These are phyloP conservation scores for Cephus cinctus DNA, from an alignment of 1,140 invertebrate species.

Conservation along the genomic window DNA sequence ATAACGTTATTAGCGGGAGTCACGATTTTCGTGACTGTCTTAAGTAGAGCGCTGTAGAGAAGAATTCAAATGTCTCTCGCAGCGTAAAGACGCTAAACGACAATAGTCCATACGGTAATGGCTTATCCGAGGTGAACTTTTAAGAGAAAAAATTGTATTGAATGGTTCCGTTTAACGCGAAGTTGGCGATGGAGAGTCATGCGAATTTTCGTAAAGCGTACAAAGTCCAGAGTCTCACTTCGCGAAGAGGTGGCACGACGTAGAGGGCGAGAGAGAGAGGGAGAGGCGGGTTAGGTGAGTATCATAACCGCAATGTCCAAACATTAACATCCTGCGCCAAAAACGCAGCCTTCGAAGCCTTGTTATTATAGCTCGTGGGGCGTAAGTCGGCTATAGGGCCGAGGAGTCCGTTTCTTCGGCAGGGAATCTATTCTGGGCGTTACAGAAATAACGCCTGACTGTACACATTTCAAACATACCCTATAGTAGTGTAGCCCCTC, in stretches of 20 bases:
- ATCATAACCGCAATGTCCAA: constrained; percentile 16
- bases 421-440: constrained; percentile 46
- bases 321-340: constrained; percentile 10
- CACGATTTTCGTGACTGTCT: constrained; percentile 14
- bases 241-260: too few relatives aligned
- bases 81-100: too few relatives aligned
- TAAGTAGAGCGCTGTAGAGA: too few relatives aligned
- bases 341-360: constrained; percentile 16
- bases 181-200: not conserved
- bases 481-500: constrained; percentile 26
- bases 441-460: constrained; percentile 49
- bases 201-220: not conserved
- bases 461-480: constrained; percentile 36
- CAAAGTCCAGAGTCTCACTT: too few relatives aligned
- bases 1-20: constrained; percentile 24
- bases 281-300: too few relatives aligned
- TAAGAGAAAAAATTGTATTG: not conserved
- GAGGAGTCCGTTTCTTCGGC: constrained; percentile 31
- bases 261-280: too few relatives aligned
- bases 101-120: too few relatives aligned
- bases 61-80: too few relatives aligned
- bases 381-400: constrained; percentile 11
- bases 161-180: not conserved
- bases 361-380: constrained; percentile 17
- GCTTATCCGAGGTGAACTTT: too few relatives aligned